These are phyloP conservation scores for Homalodisca vitripennis DNA, from an alignment of 1,140 invertebrate genomes.

Conservation along the genomic window DNA sequence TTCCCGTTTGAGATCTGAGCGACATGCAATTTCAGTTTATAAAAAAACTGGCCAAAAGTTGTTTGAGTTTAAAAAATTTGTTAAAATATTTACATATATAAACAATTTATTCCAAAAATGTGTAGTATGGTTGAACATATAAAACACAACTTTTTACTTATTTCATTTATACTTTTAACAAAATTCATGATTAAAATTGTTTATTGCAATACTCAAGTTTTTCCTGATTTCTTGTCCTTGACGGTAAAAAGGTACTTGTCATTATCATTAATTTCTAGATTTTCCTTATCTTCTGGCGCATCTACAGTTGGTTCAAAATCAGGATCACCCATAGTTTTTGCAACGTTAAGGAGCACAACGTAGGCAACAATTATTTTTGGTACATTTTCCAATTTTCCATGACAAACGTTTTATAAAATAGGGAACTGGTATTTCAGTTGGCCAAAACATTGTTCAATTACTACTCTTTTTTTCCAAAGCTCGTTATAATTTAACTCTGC, in stretches of 20 bases:
- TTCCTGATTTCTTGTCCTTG: neutral
- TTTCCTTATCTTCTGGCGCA: neutral
- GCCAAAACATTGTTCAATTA: conserved; percentile 15
- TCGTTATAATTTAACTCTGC: neutral
- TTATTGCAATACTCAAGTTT: neutral
- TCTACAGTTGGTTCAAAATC: neutral
- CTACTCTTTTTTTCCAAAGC: neutral
- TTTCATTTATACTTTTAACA: no score
- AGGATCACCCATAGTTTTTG: neutral
- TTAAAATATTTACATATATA: no score
- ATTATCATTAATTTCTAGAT: neutral
- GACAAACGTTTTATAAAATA: neutral
- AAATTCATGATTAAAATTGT: neutral
- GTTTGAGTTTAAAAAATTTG: no score
- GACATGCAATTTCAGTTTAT: no score
- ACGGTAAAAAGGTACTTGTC: neutral
- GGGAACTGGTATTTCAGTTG: conserved; percentile 4
- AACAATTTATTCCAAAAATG: no score
- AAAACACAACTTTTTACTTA: no score
- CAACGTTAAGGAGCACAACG: conserved; percentile 12
- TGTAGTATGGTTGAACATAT: no score
- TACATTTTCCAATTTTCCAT: neutral
- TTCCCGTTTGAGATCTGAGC: no score
- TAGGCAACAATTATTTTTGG: conserved; percentile 16
- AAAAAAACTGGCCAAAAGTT: no score